Conservation (phyloP, 2,113 vertebrate species). For the Sinocyclocheilus grahami region DNA sequence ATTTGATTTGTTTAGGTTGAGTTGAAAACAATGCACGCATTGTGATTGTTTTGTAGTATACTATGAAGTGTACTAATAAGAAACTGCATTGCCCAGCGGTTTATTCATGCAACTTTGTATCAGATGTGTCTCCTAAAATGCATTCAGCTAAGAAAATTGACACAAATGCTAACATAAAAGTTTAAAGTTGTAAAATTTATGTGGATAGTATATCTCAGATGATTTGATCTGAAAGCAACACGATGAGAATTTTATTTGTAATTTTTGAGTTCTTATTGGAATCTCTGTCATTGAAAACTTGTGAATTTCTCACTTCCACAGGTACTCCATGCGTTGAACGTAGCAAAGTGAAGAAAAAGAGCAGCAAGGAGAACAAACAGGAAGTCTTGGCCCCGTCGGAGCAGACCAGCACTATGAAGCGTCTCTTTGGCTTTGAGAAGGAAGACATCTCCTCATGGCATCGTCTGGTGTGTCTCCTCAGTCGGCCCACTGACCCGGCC, state of each 20-base stretch:
- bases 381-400: background rate
- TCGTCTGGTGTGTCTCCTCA: constrained; percentile 80
- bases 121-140: background rate
- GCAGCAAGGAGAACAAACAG: constrained; percentile 56
- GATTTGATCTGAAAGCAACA: background rate
- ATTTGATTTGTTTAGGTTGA: background rate
- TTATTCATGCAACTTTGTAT: background rate
- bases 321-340: constrained; percentile 55
- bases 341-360: constrained; percentile 29
- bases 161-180: background rate
- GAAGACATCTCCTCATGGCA: constrained; percentile 81
- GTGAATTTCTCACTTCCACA: constrained; percentile 33
- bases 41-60: background rate
- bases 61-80: background rate
- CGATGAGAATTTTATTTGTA: background rate
- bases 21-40: background rate
- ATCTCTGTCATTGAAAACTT: background rate
- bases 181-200: background rate
- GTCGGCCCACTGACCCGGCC: constrained; percentile 85
- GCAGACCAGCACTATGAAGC: constrained; percentile 67
- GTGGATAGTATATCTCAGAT: background rate
- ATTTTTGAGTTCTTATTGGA: background rate
- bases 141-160: background rate
- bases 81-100: background rate
- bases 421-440: constrained; percentile 82